phyloP scores from a whole-genome alignment of 2,888 invertebrate species.

The Pocota personata region DNA sequence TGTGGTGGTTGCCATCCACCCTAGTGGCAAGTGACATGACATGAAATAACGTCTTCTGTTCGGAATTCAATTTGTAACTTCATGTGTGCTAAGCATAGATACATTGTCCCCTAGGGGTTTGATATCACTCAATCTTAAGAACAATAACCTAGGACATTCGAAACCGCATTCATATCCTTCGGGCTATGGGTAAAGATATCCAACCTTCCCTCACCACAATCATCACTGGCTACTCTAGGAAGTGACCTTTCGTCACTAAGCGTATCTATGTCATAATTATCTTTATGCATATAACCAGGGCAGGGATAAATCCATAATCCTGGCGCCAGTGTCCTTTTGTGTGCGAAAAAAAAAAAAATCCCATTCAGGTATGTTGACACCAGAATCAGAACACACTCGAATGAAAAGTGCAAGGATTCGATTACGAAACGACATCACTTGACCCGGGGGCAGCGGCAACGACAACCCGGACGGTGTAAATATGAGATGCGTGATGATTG shows the following conservation, averaged over 20 bases:
- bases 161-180: constrained; percentile 64
- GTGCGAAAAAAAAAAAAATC: constrained; percentile 19
- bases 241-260: constrained; percentile 56
- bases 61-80: constrained; percentile 7
- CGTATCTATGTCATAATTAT: constrained; percentile 62
- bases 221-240: neutral
- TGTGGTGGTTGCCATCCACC: constrained; percentile 1
- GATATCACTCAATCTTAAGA: constrained; percentile 14
- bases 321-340: constrained; percentile 58
- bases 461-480: too few relatives aligned
- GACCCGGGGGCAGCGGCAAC: constrained; percentile 20
- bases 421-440: constrained; percentile 58
- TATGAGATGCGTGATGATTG: constrained; percentile 18
- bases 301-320: constrained; percentile 63
- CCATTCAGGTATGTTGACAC: constrained; percentile 68
- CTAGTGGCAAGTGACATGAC: constrained; percentile 30
- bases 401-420: constrained; percentile 49
- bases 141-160: constrained; percentile 47
- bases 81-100: constrained; percentile 4
- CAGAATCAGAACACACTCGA: constrained; percentile 7
- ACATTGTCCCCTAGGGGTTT: neutral
- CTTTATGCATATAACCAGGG: constrained; percentile 35
- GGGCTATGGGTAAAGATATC: neutral
- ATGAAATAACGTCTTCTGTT: constrained; percentile 7
- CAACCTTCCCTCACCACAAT: neutral